These are phyloP conservation scores for Pelagia noctiluca DNA, from an alignment of 30 jellyfish, hydroid and myxozoan genomes.

Conservation along the genomic window DNA sequence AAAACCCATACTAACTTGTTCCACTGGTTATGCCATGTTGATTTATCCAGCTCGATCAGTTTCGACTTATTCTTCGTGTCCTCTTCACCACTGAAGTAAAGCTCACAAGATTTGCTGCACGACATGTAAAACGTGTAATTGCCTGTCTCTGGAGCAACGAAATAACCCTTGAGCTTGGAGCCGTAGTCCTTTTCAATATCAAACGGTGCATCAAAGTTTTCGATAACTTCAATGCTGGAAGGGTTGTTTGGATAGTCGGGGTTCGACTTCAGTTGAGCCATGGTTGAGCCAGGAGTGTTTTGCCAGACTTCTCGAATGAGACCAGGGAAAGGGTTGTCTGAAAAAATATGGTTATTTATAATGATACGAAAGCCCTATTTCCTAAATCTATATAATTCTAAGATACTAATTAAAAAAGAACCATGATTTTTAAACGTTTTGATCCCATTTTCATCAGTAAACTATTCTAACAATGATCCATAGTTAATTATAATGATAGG, in stretches of 20 bases:
- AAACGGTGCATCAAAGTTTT: slow-evolving; percentile 97
- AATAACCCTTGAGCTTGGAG: slow-evolving; percentile 91
- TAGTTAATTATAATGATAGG: no score
- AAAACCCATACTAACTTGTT: slow-evolving; percentile 71
- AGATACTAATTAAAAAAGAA: no score
- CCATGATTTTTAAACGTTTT: no score
- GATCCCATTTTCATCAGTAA: no score
- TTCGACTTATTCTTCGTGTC: slow-evolving; percentile 74
- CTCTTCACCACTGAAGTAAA: slow-evolving; percentile 87
- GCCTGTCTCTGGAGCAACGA: slow-evolving; percentile 98
- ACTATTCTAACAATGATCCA: no score
- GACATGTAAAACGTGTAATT: slow-evolving; percentile 92
- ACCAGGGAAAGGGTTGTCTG: slow-evolving; percentile 98
- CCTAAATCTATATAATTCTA: neutral
- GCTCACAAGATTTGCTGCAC: slow-evolving; percentile 87
- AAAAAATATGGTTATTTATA: neutral
- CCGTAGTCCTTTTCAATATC: slow-evolving; percentile 91
- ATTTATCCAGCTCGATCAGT: slow-evolving; percentile 74
- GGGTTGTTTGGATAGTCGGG: slow-evolving; percentile 97
- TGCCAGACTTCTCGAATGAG: slow-evolving; percentile 95
- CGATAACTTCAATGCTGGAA: slow-evolving; percentile 88
- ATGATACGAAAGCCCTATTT: neutral
- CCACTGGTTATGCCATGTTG: slow-evolving; percentile 98
- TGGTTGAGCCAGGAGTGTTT: slow-evolving; percentile 84
- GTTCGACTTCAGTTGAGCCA: slow-evolving; percentile 69